Base-by-base conservation (phyloP, 2,797 vertebrate genomes). In the Paedocypris micromegethes region DNA sequence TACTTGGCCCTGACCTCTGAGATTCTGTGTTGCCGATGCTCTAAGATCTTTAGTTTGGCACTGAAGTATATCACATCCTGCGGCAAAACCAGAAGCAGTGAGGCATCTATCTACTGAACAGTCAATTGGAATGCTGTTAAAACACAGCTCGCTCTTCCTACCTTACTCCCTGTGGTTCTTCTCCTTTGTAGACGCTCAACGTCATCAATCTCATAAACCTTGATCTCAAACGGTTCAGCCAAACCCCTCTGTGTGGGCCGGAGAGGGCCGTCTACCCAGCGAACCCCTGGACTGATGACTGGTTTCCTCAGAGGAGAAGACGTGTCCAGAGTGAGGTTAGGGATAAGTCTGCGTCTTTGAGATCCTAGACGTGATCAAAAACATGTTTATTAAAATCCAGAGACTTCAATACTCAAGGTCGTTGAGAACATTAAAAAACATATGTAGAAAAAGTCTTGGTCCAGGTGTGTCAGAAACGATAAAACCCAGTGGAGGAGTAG, bases 161-260 rank as follows among this genome's bases (percentile, higher is more conserved):
- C 96, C 91, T 94, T 96, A 87, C 78, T 86, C 61, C 86, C 85
- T n/a, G 78, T 85, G 23, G 88, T 90, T 72, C 90, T 90, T 66
- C 92, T 91, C 76, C 92, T 89, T 82, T 98, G 95, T 56, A 98
- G 90, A 55, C 95, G 90, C 70, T 99, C 94, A 3, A 99, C 95
- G 0, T 99, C 95, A 5, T 99, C 97, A 2, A 99, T 99, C 79
- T 99, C 94, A n/a, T 98, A 99, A 68, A 99, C 96, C 77, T 98
- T 99, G 79, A 99, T 98, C 88, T 98, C 96, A n/a, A 99, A 98
- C 63, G 94, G 92, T 71, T 98, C 96, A 0, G 89, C 81, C 0
- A 91, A 75, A 0, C 87, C 88, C 3, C 88, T 70, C 84, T 88
- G 84, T 86, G 90, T 80, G 5, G 90, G 92, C 47, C 95, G 82